Percentiles rank a stretch among this genome's conserved stretches.
Conservation (phyloP, 2,797 vertebrate genomes). For the Poeciliopsis gracilis region DNA sequence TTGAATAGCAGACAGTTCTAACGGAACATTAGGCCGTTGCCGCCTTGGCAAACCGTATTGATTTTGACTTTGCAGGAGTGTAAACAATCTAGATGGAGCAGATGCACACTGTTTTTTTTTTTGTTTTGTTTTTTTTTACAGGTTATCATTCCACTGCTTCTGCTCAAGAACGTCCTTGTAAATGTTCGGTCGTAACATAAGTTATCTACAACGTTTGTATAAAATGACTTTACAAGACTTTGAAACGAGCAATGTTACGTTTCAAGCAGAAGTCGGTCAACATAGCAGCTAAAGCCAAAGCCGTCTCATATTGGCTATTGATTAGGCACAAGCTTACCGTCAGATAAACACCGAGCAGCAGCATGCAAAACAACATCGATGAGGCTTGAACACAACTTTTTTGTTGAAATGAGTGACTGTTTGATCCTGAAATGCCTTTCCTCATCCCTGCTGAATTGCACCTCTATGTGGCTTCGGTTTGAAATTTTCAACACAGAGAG, state of each 20-base stretch:
- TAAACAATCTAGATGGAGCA: constrained; percentile 67
- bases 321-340: not conserved
- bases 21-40: constrained; percentile 72
- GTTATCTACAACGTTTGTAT: not conserved
- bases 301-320: not conserved
- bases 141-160: constrained; percentile 48
- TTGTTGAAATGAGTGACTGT: not conserved
- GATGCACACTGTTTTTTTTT: constrained; percentile 51
- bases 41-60: constrained; percentile 70
- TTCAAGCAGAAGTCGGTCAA: not conserved
- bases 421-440: not conserved
- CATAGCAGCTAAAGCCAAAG: not conserved
- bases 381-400: not conserved
- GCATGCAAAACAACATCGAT: not conserved
- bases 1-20: constrained; percentile 75
- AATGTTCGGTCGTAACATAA: not conserved
- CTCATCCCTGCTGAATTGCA: too few species aligned
- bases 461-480: not conserved
- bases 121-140: constrained; percentile 6
- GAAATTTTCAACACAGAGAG: not conserved
- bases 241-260: not conserved
- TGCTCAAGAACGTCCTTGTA: constrained; percentile 41
- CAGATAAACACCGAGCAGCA: not conserved
- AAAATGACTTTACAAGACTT: not conserved
- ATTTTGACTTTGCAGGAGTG: constrained; percentile 76